These are phyloP conservation scores for Drosophila elegans DNA, from an alignment of 1,140 invertebrate genomes.

Conservation along the genomic window DNA sequence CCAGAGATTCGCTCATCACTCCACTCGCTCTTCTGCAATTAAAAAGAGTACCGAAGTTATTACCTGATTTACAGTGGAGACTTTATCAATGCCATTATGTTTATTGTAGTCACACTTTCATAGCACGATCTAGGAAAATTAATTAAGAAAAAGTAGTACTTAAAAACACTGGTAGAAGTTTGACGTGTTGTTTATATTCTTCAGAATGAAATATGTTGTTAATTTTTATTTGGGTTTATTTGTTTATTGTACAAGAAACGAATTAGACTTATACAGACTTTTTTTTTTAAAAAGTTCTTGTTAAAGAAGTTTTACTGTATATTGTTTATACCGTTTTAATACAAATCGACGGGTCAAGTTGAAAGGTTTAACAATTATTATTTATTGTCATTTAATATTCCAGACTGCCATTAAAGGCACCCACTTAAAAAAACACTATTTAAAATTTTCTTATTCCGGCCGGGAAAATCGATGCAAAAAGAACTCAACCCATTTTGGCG, in stretches of 20 bases:
- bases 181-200: too few species aligned
- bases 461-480: slow-evolving; percentile 78
- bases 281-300: too few species aligned
- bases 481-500: slow-evolving; percentile 80
- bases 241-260: too few species aligned
- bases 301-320: background rate
- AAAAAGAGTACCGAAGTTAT: slow-evolving; percentile 18
- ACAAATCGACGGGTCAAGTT: background rate
- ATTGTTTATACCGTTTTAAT: background rate
- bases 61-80: slow-evolving; percentile 1
- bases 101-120: background rate
- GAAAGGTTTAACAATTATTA: background rate
- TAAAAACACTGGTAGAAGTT: too few species aligned
- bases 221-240: too few species aligned
- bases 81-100: background rate
- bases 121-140: too few species aligned
- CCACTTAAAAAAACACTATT: background rate
- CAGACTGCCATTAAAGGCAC: background rate
- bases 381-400: background rate
- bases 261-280: too few species aligned
- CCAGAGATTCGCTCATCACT: slow-evolving; percentile 51
- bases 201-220: too few species aligned
- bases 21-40: slow-evolving; percentile 44
- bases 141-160: too few species aligned
- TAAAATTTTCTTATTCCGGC: slow-evolving; percentile 29